Base-by-base conservation (phyloP, 2,113 vertebrate genomes). In the Malurus cyaneus region DNA sequence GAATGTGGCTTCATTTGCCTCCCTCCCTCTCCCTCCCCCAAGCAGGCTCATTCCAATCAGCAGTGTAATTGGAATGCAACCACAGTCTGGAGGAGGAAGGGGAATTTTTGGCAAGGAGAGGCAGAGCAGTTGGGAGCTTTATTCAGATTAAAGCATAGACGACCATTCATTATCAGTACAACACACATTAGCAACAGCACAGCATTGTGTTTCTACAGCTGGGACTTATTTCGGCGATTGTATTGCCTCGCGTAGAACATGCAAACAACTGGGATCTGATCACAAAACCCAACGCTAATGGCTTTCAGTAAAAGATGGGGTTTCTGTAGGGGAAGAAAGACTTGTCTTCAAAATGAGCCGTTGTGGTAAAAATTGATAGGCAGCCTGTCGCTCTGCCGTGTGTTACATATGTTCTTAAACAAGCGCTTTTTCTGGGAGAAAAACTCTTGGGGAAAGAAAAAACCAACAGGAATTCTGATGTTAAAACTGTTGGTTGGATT, bases 41-140 rank as follows among this genome's bases (percentile, higher is more conserved):
- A 93, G 87, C 92, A 95, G 95, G 92, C 95, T 98, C 95, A 98
- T 98, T 98, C 97, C 97, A 97, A 93, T 98, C 97, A 96, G 92
- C 96, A 97, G 92, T 97, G 97, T 98, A 98, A 98, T 97, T 97
- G 97, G 97, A 98, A 97, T 98, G 97, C 97, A 97, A 91, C 96
- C 97, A 92, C 95, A 97, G 61, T 97, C 96, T 98, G 98, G 97
- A 97, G 96, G 97, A 98, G 97, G 97, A 98, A 97, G 93, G 94
- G 96, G 80, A 98, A 97, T 97, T 97, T 98, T 98, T 98, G 97
- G 97, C 97, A 98, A 96, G 95, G 96, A 91, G 91, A 89, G 89
- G 80, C 87, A 92, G 89, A 98, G 96, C 96, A 98, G 93, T 98
- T 98, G 97, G 95, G 97, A 97, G 91, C 95, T 97, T 97, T 97